Conservation (phyloP, 2,888 invertebrate genomes). For the Pterostichus madidus region DNA sequence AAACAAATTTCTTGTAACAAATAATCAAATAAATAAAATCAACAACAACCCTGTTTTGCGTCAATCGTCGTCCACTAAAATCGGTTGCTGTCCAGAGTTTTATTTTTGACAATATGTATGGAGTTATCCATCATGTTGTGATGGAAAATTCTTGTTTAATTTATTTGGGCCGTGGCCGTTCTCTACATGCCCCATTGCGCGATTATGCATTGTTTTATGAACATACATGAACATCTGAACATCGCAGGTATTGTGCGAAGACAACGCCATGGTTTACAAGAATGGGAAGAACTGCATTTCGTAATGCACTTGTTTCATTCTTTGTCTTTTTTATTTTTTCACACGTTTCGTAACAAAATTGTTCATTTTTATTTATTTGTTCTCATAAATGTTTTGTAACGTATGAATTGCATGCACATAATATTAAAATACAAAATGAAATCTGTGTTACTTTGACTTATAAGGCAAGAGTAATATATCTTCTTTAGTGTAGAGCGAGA, state of each 20-base stretch:
- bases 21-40: no score
- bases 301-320: conserved; percentile 50
- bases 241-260: conserved; percentile 24
- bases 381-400: conserved; percentile 13
- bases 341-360: conserved; percentile 42
- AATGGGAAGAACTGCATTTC: conserved; percentile 52
- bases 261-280: conserved; percentile 34
- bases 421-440: conserved; percentile 40
- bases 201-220: conserved; percentile 50
- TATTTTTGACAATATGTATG: no score
- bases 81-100: no score
- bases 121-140: no score
- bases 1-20: no score
- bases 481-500: neutral
- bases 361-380: conserved; percentile 16
- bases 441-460: conserved; percentile 23
- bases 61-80: no score
- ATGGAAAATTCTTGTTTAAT: neutral
- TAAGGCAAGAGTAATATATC: conserved; percentile 11
- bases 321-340: conserved; percentile 53
- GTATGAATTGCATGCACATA: conserved; percentile 35
- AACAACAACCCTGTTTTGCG: no score
- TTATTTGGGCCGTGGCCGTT: neutral
- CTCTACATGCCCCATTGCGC: conserved; percentile 4
- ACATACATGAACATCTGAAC: conserved; percentile 28